Evolutionary conservation across 1,140 invertebrate species (phyloP), one percentile per base, ranked within the genome.

Genomic region (Temnothorax nylanderi): DNA sequence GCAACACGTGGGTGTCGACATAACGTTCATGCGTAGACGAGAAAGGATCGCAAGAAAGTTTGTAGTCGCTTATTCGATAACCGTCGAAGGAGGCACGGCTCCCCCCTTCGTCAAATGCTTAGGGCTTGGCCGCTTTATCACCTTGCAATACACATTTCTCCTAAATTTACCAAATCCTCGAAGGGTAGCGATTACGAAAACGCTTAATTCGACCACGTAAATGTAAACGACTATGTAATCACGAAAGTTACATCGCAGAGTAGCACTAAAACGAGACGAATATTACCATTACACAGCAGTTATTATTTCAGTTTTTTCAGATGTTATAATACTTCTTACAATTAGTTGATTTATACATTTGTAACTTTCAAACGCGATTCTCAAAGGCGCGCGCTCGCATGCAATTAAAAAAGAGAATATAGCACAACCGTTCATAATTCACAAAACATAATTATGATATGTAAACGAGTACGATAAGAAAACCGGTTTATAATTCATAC

Each of bases 381-480:
- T 49, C 11, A 44, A 32, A 21, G 3, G 3, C 34, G 37, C 58
- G 26, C 11, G 21, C 37, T 41, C 37, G 6, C 51, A n/a, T 1
- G 26, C 21, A 4, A 10, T 41, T 26, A 26, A 65, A 32, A 65
- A n/a, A 80, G n/a, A 18, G 18, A 44, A 21, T 16, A n/a, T 18
- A n/a, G 11, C 2, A 75, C n/a, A 81, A 56, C 3, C 13, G 11
- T 69, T 58, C 64, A 47, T 71, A 81, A 71, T 71, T 71, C 37
- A 56, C 37, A n/a, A 3, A 56, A 44, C 37, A n/a, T 54, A 44
- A 65, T 56, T 54, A 41, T 10, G 51, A 58, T 81, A 69, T 81
- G 34, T 71, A 81, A 81, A 80, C 34, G 77, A 67, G 47, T 44
- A 16, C 49, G 64, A 74, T 84, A 74, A 84, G 44, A 58, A 60